Percentiles rank a stretch among this genome's conserved stretches.
Evolutionary conservation across 2,888 invertebrate genomes (phyloP).

Genomic region (Conops quadrifasciatus): DNA sequence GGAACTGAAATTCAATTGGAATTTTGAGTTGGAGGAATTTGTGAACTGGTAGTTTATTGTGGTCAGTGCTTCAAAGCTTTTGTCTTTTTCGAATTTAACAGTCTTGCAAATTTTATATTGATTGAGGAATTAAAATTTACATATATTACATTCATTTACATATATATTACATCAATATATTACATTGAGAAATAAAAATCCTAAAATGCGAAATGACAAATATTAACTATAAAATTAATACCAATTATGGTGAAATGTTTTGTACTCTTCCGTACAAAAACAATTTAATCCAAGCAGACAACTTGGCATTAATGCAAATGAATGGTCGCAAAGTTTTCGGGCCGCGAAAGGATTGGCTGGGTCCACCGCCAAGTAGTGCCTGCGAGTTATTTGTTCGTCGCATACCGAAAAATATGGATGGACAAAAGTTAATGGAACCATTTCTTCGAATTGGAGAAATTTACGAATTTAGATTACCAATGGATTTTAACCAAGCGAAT

Average conservation of each 20-base stretch:
- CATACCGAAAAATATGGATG: slow-evolving; percentile 50
- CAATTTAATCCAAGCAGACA: neutral
- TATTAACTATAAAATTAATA: neutral
- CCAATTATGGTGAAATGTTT: neutral
- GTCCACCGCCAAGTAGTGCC: slow-evolving; percentile 50
- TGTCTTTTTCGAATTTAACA: neutral
- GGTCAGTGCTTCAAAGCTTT: too few species aligned
- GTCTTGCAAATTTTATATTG: neutral
- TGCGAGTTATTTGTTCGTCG: slow-evolving; percentile 54
- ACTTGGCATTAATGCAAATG: slow-evolving; percentile 49
- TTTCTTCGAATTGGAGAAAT: slow-evolving; percentile 54
- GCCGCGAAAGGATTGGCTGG: slow-evolving; percentile 52
- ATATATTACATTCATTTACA: too few species aligned
- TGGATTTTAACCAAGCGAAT: slow-evolving; percentile 53
- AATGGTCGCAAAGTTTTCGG: slow-evolving; percentile 53
- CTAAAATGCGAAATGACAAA: neutral
- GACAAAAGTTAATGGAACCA: slow-evolving; percentile 48
- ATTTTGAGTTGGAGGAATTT: too few species aligned
- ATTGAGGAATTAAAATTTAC: too few species aligned
- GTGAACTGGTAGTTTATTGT: too few species aligned
- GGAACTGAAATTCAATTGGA: too few species aligned
- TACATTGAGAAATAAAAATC: neutral
- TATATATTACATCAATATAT: too few species aligned
- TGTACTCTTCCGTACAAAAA: neutral
- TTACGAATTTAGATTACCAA: slow-evolving; percentile 56